Base-by-base conservation (phyloP, 2,113 vertebrate species). In the Myotis davidii region DNA sequence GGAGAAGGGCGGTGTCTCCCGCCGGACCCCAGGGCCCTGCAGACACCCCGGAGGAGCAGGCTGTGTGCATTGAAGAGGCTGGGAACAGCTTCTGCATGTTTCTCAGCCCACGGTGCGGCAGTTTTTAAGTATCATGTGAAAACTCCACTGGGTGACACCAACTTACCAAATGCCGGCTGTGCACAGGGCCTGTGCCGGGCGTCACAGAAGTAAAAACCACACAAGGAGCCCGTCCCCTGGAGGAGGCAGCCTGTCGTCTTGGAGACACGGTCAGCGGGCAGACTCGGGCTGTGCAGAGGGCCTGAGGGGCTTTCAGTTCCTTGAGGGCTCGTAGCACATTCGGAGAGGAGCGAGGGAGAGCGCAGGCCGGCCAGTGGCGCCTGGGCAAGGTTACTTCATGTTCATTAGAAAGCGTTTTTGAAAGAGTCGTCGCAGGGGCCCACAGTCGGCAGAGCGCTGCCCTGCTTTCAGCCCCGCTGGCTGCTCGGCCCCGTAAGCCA, bases 81-180 rank as follows among this genome's bases (percentile, higher is more conserved):
- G 18, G 13, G 12, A 70, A 70, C 9, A 42, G 34, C 39, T 65
- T 78, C 54, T 39, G 29, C n/a, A 23, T 0, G 14, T 25, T 32
- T 3, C 29, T 37, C 64, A 45, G 37, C 65, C 52, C 18, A 9
- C 14, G 4, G 18, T 42, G 32, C n/a, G 18, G 21, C 45, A 34
- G 45, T 34, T 81, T 81, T 48, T 54, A 83, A 83, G 29, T 70
- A 16, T 94, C 29, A 17, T 69, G 3, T 54, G 48, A 73, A 85
- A 88, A 74, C 32, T 39, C 64, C 61, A 9, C 61, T 54, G 76
- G 34, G 2, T 64, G 56, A 48, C 56, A 27, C 65, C 18, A 20
- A 64, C 45, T 13, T 56, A 11, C 39, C 67, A 70, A 72, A 52
- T 27, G 77, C 59, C 70, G 42, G 1, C 54, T 50, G 2, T 48